Evolutionary conservation across 2,797 vertebrate species (phyloP), one percentile per base, ranked within the genome.

Genomic region (Pangasius djambal): DNA sequence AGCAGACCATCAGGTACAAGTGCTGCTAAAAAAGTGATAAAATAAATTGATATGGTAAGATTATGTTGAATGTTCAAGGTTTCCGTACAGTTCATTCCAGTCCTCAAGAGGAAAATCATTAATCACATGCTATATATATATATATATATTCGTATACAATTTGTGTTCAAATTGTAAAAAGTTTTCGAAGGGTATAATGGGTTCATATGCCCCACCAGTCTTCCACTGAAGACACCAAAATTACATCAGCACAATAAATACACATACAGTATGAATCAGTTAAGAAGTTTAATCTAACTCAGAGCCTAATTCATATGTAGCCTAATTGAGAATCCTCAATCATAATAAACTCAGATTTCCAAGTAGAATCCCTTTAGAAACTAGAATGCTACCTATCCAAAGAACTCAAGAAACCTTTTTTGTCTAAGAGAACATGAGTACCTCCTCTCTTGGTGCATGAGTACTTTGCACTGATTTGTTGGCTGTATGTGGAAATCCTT

Each of bases 1-100:
- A 96, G 92, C 98, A 99, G 92, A 97, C 85, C 16, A 97, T 99
- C 92, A 97, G 97, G 98, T 99, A 95, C 44, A 72, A 5, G 20
- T 18, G 1, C 5, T 65, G n/a, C 1, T 22, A 20, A n/a, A n/a
- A n/a, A n/a, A n/a, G 40, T 44, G 4, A 8, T 52, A 1, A 5
- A 37, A 59, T 22, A 59, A 13, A 3, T 6, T 37, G 0, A 79
- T 57, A 22, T 34, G 3, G 9, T 81, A 10, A 10, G 18, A 6
- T 37, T 31, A 31, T 6, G 12, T 37, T 48, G 34, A 44, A 44
- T 44, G 40, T 44, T 44, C 8, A 0, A n/a, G 37, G 20, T 25
- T 22, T 72, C 40, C 37, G 9, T 44, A 22, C 20, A 74, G 70
- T 74, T 69, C 65, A 31, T 69, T 31, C n/a, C n/a, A 13, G 65